phyloP scores from a whole-genome alignment of 1,140 invertebrate species.

The Schlechtendalia chinensis region DNA sequence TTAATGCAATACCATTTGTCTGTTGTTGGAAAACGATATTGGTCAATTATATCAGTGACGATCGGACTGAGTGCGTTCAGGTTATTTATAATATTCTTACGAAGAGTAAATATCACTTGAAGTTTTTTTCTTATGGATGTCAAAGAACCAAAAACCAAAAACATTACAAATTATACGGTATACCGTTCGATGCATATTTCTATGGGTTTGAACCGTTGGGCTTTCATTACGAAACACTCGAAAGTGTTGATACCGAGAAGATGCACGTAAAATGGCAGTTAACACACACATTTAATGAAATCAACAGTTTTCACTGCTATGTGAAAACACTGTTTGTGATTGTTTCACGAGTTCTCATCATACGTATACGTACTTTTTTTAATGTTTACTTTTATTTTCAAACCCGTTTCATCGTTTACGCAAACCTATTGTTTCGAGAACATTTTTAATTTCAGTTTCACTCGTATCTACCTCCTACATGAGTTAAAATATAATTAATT shows the following conservation, averaged over 20 bases:
- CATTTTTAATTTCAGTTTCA: conserved; percentile 25
- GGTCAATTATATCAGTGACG: background rate
- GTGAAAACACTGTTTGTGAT: background rate
- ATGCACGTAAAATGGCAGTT: background rate
- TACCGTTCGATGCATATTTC: background rate
- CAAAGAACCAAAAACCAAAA: too few species aligned
- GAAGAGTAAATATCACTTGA: background rate
- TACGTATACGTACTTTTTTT: background rate
- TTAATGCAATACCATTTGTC: background rate
- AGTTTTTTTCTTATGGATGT: too few species aligned
- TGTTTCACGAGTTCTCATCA: conserved; percentile 14
- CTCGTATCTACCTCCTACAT: background rate
- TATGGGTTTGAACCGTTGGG: too few species aligned
- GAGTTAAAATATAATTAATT: background rate
- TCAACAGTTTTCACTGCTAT: conserved; percentile 8
- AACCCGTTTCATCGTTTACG: conserved; percentile 8
- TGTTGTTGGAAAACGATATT: background rate
- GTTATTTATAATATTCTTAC: background rate
- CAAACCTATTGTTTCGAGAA: conserved; percentile 13
- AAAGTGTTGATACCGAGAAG: background rate
- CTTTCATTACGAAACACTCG: background rate
- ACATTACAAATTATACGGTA: background rate
- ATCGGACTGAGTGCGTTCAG: too few species aligned
- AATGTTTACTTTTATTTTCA: conserved; percentile 9
- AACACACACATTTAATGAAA: background rate